Evolutionary conservation across 2,113 vertebrate genomes (phyloP), one percentile per base, ranked within the genome.

Genomic region (Neodon shergylaensis): DNA sequence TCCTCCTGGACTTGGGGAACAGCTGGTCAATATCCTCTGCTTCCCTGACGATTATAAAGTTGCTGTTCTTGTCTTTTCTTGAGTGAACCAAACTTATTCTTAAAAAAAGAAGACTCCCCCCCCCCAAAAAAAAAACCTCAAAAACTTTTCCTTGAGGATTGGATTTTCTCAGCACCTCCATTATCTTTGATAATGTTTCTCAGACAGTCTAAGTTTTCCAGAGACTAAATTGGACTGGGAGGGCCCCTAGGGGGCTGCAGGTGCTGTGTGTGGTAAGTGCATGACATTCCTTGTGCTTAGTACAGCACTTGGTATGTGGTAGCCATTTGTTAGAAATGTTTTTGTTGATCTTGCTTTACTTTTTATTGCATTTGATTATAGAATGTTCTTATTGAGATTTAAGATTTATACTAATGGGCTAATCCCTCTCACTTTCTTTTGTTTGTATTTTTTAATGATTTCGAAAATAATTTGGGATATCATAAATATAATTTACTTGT

Each of bases 41-140:
- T 90, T 96, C 95, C 95, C 86, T 89, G 58, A 97, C 81, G 82
- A 79, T 95, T 92, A 89, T 94, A 89, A 90, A 86, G 81, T 94
- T 92, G 65, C 92, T 89, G 11, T 74, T 93, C 83, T 36, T 36
- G 44, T 79, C 73, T 81, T 94, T 36, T 90, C 78, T 89, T 91
- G 65, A 72, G 89, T 6, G n/a, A 97, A 91, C 83, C 73, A 94
- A 47, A 73, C 21, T 79, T 44, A 26, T n/a, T 72, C 33, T 42
- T 1, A 28, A 31, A 54, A 10, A 1, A 47, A 10, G 26, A 14
- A 52, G 52, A n/a, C 44, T 44, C 54, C 14, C 54, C 4, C 14
- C 13, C 52, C 2, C 14, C 4, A 16, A 54, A 54, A 58, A 10
- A 31, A 47, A 17, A 26, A 14, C 26, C 26, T 0, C 24, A 5